Percentiles rank a stretch among this genome's conserved stretches.
These are phyloP conservation scores for Trichogramma pretiosum DNA, from an alignment of 1,140 invertebrate species.

Conservation along the genomic window DNA sequence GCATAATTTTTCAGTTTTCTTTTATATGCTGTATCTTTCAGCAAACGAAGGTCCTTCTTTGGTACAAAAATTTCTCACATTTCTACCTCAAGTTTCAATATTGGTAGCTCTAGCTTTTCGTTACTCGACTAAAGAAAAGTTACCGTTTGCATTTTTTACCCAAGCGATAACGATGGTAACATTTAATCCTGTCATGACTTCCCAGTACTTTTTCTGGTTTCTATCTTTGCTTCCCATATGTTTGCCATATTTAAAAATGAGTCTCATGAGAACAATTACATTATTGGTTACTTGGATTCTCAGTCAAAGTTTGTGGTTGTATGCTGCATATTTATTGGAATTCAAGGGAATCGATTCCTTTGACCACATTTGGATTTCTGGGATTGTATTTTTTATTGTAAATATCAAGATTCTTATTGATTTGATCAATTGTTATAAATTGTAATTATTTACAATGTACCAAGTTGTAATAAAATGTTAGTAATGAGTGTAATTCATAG, in stretches of 20 bases:
- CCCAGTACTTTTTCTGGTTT: constrained; percentile 98
- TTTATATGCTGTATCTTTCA: constrained; percentile 87
- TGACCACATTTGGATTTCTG: constrained; percentile 66
- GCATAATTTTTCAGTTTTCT: constrained; percentile 98
- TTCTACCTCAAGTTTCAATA: constrained; percentile 67
- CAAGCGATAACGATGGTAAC: constrained; percentile 84
- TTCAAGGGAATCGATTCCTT: constrained; percentile 80
- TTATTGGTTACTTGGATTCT: constrained; percentile 61
- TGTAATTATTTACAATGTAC: constrained; percentile 1
- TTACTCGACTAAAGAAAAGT: constrained; percentile 56
- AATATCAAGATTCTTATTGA: constrained; percentile 66
- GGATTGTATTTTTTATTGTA: constrained; percentile 66
- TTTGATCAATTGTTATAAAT: constrained; percentile 53
- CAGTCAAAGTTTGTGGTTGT: constrained; percentile 79
- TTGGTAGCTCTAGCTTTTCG: constrained; percentile 62
- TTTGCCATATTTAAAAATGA: constrained; percentile 56
- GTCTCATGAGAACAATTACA: constrained; percentile 41
- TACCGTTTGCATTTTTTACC: constrained; percentile 78
- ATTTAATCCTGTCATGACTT: constrained; percentile 94
- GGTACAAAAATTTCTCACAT: constrained; percentile 57
- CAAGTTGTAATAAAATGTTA: neutral
- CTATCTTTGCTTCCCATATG: constrained; percentile 75
- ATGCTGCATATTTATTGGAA: constrained; percentile 83
- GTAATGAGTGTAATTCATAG: neutral
- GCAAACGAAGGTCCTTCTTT: constrained; percentile 44